Base-by-base conservation (phyloP, 1,140 invertebrate genomes). In the Caerostris darwini region DNA sequence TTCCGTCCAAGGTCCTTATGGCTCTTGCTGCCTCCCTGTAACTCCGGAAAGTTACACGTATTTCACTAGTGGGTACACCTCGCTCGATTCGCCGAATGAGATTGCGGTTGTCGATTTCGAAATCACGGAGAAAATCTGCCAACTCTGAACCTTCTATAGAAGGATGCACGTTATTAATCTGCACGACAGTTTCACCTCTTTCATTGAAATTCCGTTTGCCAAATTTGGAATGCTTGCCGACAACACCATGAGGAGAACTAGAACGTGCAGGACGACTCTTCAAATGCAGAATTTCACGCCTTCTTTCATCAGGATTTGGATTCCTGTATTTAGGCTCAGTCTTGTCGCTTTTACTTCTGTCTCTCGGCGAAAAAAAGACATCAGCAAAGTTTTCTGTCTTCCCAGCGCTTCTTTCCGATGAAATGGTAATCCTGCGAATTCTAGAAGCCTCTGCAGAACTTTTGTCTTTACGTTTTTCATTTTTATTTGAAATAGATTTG, bases 11-110 rank as follows among this genome's bases (percentile, higher is more conserved):
- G n/a, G 4, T 14, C 5, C 81, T 12, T 10, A 94, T 54, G 56
- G 93, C 93, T 14, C n/a, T 85, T 59, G 58, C 54, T 3, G 93
- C 93, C 8, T 94, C 93, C 17, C 14, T 54, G 17, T 57, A 34
- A 90, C 7, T 90, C 19, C 10, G 5, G 19, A 94, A 94, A 58
- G 88, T 69, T 3, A 94, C 87, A 61, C 93, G 87, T 14, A 94
- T 54, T 12, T 94, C 93, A 7, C 93, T 59, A n/a, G 86, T 69
- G 10, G 77, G 64, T 17, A 67, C 59, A 50, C 88, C 87, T 5
- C n/a, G 5, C 0, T 85, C 61, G 34, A 54, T 83, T 69, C 93
- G 57, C 1, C 93, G 71, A 50, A 90, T 71, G 12, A 90, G 59
- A 19, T 83, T 69, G 12, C 90, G 61, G 57, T 57, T 19, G 34